phyloP scores from a whole-genome alignment of 2,888 invertebrate species.

The Carterocephalus palaemon region DNA sequence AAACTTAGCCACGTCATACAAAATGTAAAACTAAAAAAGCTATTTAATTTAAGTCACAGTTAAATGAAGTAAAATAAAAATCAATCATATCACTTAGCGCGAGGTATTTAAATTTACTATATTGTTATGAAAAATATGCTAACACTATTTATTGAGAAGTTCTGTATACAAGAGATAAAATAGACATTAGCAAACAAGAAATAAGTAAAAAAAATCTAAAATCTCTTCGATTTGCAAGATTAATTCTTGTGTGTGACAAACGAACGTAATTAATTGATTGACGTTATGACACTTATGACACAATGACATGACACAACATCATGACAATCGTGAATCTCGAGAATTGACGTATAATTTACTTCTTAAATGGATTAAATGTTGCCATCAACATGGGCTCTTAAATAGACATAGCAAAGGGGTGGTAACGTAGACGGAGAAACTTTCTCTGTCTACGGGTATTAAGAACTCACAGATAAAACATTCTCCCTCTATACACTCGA shows the following conservation, averaged over 20 bases:
- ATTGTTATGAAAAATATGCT: constrained; percentile 10
- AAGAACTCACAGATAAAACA: too few species aligned
- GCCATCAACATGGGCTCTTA: too few species aligned
- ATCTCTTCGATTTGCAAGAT: neutral
- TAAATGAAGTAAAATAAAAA: constrained; percentile 69
- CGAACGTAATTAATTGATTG: constrained; percentile 26
- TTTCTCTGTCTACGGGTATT: too few species aligned
- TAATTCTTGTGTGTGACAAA: constrained; percentile 9
- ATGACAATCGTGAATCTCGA: too few species aligned
- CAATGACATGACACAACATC: neutral
- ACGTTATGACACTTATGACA: constrained; percentile 29
- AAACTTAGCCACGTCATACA: constrained; percentile 59
- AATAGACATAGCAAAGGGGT: too few species aligned
- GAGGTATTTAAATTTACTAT: constrained; percentile 63
- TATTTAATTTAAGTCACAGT: constrained; percentile 73
- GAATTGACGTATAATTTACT: too few species aligned
- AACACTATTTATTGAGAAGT: constrained; percentile 4
- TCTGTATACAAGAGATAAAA: neutral
- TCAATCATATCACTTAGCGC: constrained; percentile 67
- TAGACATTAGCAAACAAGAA: neutral
- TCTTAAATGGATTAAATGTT: too few species aligned
- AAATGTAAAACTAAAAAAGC: constrained; percentile 60
- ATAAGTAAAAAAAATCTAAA: constrained; percentile 5
- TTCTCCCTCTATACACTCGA: too few species aligned
- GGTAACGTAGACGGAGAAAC: too few species aligned